These are phyloP conservation scores for Hyphantria cunea DNA, from an alignment of 1,140 invertebrate species.

Conservation along the genomic window DNA sequence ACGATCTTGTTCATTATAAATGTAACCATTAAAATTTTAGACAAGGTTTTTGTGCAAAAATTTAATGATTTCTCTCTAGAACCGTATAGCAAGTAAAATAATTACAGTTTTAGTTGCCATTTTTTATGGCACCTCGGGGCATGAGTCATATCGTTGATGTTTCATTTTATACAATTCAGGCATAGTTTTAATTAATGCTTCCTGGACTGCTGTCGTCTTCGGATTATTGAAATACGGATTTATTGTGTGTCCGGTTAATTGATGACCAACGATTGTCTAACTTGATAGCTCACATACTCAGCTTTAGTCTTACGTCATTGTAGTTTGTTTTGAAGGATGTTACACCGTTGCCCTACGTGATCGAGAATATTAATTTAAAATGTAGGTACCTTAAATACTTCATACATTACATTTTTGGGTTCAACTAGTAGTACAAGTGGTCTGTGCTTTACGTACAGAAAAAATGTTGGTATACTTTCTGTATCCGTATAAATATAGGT, in stretches of 20 bases:
- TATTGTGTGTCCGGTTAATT: conserved; percentile 24
- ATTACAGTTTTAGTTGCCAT: background rate
- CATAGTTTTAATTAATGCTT: conserved; percentile 34
- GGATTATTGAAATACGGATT: conserved; percentile 31
- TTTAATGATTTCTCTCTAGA: too few relatives aligned
- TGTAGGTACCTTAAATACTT: too few relatives aligned
- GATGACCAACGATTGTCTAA: conserved; percentile 7
- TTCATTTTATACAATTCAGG: conserved; percentile 34
- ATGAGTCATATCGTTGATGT: conserved; percentile 22
- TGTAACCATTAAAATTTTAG: too few relatives aligned
- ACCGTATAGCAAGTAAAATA: too few relatives aligned
- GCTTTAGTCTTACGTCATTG: conserved; percentile 19
- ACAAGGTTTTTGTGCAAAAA: too few relatives aligned
- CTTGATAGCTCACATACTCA: conserved; percentile 1
- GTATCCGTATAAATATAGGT: too few relatives aligned
- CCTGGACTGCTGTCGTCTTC: conserved; percentile 31
- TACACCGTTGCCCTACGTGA: background rate
- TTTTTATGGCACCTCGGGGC: conserved; percentile 9
- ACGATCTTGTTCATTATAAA: too few relatives aligned
- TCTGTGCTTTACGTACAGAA: too few relatives aligned
- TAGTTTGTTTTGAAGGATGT: conserved; percentile 15
- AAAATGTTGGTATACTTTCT: too few relatives aligned
- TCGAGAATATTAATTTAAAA: conserved; percentile 3
- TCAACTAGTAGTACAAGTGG: too few relatives aligned
- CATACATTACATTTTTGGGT: too few relatives aligned